These are phyloP conservation scores for Alentia gelatinosa DNA, from an alignment of 2,888 invertebrate genomes.

Conservation along the genomic window DNA sequence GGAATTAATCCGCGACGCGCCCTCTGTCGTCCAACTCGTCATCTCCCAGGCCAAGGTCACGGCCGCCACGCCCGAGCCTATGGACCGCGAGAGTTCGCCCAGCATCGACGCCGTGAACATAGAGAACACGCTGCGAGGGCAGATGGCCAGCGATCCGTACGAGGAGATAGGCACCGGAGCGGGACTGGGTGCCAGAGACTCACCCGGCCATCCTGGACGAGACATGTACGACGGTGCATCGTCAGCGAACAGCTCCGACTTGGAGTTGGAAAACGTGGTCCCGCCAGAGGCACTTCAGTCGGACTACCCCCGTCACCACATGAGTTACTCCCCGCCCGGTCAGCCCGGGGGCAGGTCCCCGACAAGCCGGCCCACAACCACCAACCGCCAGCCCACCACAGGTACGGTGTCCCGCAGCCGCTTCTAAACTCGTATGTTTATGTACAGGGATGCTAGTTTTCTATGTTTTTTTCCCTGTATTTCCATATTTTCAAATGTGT, in stretches of 20 bases:
- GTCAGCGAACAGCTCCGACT: conserved; percentile 58
- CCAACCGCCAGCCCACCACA: not conserved
- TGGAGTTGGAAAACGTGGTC: conserved; percentile 63
- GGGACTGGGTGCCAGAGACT: not conserved
- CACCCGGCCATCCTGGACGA: conserved; percentile 57
- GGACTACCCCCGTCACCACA: conserved; percentile 43
- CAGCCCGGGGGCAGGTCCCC: not conserved
- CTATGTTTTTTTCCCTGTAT: no score
- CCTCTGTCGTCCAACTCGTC: conserved; percentile 70
- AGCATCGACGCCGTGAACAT: not conserved
- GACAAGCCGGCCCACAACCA: not conserved
- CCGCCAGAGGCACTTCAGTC: conserved; percentile 57
- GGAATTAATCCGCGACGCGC: conserved; percentile 77
- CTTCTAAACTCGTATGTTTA: no score
- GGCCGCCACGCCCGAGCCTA: not conserved
- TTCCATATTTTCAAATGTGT: no score
- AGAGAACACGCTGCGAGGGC: not conserved
- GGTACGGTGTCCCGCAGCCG: no score
- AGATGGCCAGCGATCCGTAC: not conserved
- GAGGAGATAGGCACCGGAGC: not conserved
- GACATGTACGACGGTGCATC: conserved; percentile 6
- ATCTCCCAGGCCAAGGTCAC: conserved; percentile 68
- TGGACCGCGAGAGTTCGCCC: not conserved
- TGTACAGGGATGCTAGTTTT: no score
- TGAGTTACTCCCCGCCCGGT: conserved; percentile 15